Base-by-base conservation (phyloP, 1,140 invertebrate species). In the Nilaparvata lugens region DNA sequence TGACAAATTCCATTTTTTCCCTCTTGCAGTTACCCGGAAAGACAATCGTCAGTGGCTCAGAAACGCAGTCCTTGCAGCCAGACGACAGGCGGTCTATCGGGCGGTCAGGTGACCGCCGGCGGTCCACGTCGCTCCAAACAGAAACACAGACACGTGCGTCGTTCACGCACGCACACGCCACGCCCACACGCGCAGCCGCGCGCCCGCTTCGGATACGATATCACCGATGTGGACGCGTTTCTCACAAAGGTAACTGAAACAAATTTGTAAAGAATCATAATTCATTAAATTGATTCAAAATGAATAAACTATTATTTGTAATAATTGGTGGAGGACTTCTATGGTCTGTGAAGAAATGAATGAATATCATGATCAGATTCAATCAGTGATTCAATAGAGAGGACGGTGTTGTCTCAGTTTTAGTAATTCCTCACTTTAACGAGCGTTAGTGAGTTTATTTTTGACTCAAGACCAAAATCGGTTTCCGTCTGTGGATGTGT, bases 151-250 rank as follows among this genome's bases (percentile, higher is more conserved):
- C 16, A 19, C 13, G 14, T 7, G 14, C 51, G 56, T 35, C 24
- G 70, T 4, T 68, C 70, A 54, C 64, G 73, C 14, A 61, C 65
- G 21, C 63, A 67, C 0, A 72, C 69, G 65, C 67, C 70, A 5
- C 66, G 62, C 18, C 70, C 72, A 42, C 74, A 68, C 42, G 52
- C 66, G 7, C 69, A 70, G 62, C 62, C 66, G 14, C 66, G 65
- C 0, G 69, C 63, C 31, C 68, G 67, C 59, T 88, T 88, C 63
- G 86, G 85, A 25, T 89, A 88, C 63, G 84, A 88, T 60, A 88
- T 88, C 23, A 75, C 79, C 52, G 86, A 89, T 71, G 77, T 88
- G 31, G 85, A 88, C 63, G 79, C 79, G 25, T 88, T 89, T 69
- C 73, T 89, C 6, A 81, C 81, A 1, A 85, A 86, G 77, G 84